These are phyloP conservation scores for Anguilla megastoma DNA, from an alignment of 2,797 vertebrate genomes.

Conservation along the genomic window DNA sequence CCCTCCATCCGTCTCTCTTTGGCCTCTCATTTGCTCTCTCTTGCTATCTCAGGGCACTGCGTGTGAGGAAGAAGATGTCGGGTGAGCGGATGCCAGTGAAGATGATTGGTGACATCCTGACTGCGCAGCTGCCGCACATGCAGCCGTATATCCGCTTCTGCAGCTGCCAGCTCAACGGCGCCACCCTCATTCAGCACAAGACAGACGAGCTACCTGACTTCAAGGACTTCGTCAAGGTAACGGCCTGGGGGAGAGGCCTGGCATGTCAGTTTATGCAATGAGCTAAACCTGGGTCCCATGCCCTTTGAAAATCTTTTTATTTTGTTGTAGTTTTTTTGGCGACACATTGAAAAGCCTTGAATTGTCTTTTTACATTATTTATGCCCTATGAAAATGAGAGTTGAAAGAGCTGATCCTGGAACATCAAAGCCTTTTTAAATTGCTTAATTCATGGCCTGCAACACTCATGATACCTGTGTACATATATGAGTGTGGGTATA, in stretches of 20 bases:
- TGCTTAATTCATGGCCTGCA: too few relatives aligned
- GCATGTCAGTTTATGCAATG: neutral
- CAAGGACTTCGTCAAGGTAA: conserved; percentile 96
- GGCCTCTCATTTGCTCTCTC: too few relatives aligned
- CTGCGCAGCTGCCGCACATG: conserved; percentile 96
- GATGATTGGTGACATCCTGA: conserved; percentile 97
- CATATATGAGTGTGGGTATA: neutral
- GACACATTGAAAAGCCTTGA: too few relatives aligned
- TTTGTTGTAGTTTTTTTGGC: neutral
- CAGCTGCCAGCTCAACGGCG: conserved; percentile 95
- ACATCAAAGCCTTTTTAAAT: too few relatives aligned
- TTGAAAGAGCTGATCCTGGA: too few relatives aligned
- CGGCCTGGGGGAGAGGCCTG: conserved; percentile 20
- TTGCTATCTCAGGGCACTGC: conserved; percentile 76
- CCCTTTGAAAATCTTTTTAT: too few relatives aligned
- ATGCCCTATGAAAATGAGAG: too few relatives aligned
- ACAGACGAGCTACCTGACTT: conserved; percentile 92
- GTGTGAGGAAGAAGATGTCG: conserved; percentile 98
- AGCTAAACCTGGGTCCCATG: too few relatives aligned
- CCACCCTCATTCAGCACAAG: conserved; percentile 95
- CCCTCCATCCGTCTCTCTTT: neutral
- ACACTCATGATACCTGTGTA: too few relatives aligned
- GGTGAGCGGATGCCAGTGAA: conserved; percentile 98
- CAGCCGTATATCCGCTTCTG: conserved; percentile 98
- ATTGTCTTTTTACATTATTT: neutral